phyloP scores from a whole-genome alignment of 1,140 invertebrate species.

The Philopotamus ludificatus region DNA sequence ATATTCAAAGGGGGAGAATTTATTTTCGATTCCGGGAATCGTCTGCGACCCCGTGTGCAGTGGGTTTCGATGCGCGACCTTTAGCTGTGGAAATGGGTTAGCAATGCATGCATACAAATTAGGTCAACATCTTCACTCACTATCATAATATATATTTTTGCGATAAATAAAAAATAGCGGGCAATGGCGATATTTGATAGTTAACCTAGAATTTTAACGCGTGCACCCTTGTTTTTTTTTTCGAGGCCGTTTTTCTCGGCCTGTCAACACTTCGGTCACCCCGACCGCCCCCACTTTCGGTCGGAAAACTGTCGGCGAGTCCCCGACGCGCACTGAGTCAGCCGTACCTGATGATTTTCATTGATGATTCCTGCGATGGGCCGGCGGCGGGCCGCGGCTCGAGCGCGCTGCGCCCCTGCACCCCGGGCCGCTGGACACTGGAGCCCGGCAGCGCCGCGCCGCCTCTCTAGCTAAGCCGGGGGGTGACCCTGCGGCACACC shows the following conservation, averaged over 20 bases:
- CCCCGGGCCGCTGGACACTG: conserved; percentile 13
- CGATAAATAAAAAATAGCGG: too few relatives aligned
- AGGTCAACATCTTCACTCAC: too few relatives aligned
- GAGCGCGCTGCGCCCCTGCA: conserved; percentile 7
- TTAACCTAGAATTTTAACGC: too few relatives aligned
- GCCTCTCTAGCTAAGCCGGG: not conserved
- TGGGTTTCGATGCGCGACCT: too few relatives aligned
- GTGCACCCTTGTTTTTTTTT: too few relatives aligned
- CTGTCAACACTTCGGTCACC: not conserved
- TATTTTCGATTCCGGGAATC: too few relatives aligned
- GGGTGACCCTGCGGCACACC: not conserved
- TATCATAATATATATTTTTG: too few relatives aligned
- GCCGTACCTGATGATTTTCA: not conserved
- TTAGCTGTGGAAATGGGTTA: too few relatives aligned
- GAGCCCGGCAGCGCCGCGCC: conserved; percentile 2
- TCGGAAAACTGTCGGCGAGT: not conserved
- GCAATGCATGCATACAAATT: too few relatives aligned
- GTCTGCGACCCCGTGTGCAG: too few relatives aligned
- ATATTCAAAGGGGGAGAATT: too few relatives aligned
- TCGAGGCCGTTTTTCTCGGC: not conserved
- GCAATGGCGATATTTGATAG: too few relatives aligned
- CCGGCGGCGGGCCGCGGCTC: not conserved
- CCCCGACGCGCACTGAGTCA: not conserved
- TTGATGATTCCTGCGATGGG: not conserved
- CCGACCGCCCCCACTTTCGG: not conserved